Conservation (phyloP, 2,888 invertebrate species). For the Plebejus anna region DNA sequence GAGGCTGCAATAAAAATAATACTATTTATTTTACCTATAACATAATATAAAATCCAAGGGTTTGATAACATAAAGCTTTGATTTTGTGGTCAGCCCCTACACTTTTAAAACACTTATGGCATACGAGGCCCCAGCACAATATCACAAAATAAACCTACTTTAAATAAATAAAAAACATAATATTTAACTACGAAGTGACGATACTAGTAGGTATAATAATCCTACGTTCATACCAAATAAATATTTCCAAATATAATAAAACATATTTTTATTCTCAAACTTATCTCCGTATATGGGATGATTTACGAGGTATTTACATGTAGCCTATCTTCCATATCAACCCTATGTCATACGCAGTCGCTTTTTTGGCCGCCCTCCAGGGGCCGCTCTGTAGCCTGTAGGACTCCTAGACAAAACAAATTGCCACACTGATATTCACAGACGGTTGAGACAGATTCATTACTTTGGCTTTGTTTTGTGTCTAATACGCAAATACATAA, state of each 20-base stretch:
- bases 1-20: background rate
- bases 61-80: background rate
- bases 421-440: background rate
- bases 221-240: background rate
- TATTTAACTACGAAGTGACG: background rate
- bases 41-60: background rate
- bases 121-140: too few species aligned
- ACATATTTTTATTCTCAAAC: constrained; percentile 12
- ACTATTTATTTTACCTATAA: too few species aligned
- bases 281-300: background rate
- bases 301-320: constrained; percentile 16
- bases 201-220: background rate
- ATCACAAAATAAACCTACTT: too few species aligned
- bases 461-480: constrained; percentile 3
- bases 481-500: background rate
- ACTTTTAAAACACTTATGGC: too few species aligned
- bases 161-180: background rate
- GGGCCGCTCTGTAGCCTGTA: background rate
- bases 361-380: constrained; percentile 19
- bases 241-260: background rate
- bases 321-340: background rate
- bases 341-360: background rate
- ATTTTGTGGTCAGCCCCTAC: too few species aligned
- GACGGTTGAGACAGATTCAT: constrained; percentile 14
- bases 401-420: constrained; percentile 18